A percentile compares a stretch with the other conserved stretches of the same genome.
These are phyloP conservation scores for Ypsolopha sequella DNA, from an alignment of 2,888 invertebrate species.

Conservation along the genomic window DNA sequence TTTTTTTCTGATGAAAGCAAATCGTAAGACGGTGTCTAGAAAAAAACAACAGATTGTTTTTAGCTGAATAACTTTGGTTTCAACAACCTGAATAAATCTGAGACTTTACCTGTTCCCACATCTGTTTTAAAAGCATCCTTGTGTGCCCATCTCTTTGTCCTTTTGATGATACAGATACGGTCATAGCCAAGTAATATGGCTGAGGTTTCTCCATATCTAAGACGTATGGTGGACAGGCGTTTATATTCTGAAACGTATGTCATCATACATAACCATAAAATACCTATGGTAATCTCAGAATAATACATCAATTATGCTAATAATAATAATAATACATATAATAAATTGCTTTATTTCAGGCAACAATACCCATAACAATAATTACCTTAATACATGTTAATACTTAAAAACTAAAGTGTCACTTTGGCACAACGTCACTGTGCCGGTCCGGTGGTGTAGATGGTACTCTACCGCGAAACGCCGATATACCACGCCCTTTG, in stretches of 20 bases:
- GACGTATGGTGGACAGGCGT: slow-evolving; percentile 54
- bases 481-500: too few relatives aligned
- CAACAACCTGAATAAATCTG: too few relatives aligned
- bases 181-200: slow-evolving; percentile 44
- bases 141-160: slow-evolving; percentile 55
- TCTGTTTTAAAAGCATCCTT: slow-evolving; percentile 46
- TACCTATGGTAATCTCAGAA: too few relatives aligned
- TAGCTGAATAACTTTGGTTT: background rate
- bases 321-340: too few relatives aligned
- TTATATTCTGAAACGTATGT: slow-evolving; percentile 36
- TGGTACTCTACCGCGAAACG: too few relatives aligned
- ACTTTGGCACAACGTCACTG: too few relatives aligned
- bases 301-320: too few relatives aligned
- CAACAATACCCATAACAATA: too few relatives aligned
- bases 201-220: slow-evolving; percentile 44
- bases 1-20: slow-evolving; percentile 34
- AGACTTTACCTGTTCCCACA: slow-evolving; percentile 51
- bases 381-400: too few relatives aligned
- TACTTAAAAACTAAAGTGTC: too few relatives aligned
- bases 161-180: slow-evolving; percentile 48
- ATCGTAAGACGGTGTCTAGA: slow-evolving; percentile 52
- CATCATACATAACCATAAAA: background rate
- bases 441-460: too few relatives aligned
- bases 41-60: slow-evolving; percentile 6
- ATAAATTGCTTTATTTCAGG: too few relatives aligned